Evolutionary conservation across 1,140 invertebrate genomes (phyloP), one percentile per base, ranked within the genome.

Genomic region (Rhyzopertha dominica): DNA sequence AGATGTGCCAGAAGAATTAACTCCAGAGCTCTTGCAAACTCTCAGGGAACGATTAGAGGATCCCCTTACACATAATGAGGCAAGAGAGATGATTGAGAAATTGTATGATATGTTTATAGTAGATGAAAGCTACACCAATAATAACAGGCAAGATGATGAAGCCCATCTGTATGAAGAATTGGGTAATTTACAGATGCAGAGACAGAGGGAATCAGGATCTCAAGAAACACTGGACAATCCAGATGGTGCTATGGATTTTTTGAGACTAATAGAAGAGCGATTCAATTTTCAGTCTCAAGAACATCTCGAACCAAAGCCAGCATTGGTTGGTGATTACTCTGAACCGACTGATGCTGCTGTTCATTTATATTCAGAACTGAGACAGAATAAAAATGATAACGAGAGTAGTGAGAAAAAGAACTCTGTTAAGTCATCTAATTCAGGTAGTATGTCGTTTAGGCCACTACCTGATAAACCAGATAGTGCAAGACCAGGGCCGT

Each of bases 51-150:
- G 78, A 52, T 60, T 87, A 2, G 80, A 84, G 44, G 80, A 83
- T 59, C 85, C 84, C 0, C 76, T 81, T 29, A 80, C 82, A 41
- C 84, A 84, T 50, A 76, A 79, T 28, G 80, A 85, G 55, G 84
- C 84, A 1, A 72, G 80, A 16, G 81, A 85, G 64, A 84, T 84
- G 72, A 87, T 87, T 36, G 84, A 87, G 56, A 80, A 84, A 47
- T 65, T 87, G 2, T 87, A 87, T 53, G 84, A 86, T 61, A 70
- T 84, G 17, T 85, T 86, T 31, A 84, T 85, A 56, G 77, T 84
- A 1, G 80, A 84, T 56, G 81, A 85, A 48, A 81, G 71, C 25
- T 81, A 78, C 50, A 82, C 81, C 51, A 75, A 75, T 20, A 80
- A 81, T 49, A 75, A 76, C 42, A 53, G 54, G 16, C 61, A 71